A percentile compares a stretch with the other conserved stretches of the same genome.
Conservation (phyloP, 2,113 vertebrate genomes). For the Ictalurus furcatus region DNA sequence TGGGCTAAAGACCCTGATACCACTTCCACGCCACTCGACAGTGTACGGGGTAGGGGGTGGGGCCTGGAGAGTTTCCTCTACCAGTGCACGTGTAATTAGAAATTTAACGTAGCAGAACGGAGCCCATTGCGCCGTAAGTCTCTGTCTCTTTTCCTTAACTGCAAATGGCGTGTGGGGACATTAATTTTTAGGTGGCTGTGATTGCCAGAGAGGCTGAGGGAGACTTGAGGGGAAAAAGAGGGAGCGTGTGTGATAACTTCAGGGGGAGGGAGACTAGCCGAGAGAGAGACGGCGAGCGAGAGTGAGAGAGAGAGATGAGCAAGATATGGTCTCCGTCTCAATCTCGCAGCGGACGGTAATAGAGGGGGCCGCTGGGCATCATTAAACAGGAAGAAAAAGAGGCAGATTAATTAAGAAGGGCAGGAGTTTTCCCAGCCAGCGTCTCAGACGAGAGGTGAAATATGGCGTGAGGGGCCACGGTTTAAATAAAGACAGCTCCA, state of each 20-base stretch:
- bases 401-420: slow-evolving; percentile 70
- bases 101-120: slow-evolving; percentile 79
- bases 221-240: slow-evolving; percentile 41
- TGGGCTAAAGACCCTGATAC: too few relatives aligned
- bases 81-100: slow-evolving; percentile 71
- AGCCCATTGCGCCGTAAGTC: slow-evolving; percentile 69
- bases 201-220: slow-evolving; percentile 65
- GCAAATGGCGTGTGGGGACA: slow-evolving; percentile 76
- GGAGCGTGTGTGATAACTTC: slow-evolving; percentile 44
- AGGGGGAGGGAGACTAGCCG: slow-evolving; percentile 39
- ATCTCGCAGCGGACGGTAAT: slow-evolving; percentile 64
- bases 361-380: slow-evolving; percentile 60
- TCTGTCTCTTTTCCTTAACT: slow-evolving; percentile 77
- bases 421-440: slow-evolving; percentile 58
- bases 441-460: slow-evolving; percentile 58
- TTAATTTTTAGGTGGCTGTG: slow-evolving; percentile 76
- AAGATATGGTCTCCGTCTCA: slow-evolving; percentile 39
- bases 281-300: slow-evolving; percentile 8
- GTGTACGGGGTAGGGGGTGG: background rate
- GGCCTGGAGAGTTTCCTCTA: slow-evolving; percentile 7
- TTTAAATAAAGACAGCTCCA: slow-evolving; percentile 60
- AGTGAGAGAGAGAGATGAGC: slow-evolving; percentile 37
- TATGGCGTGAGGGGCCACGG: slow-evolving; percentile 53
- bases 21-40: background rate
- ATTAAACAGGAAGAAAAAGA: slow-evolving; percentile 70